phyloP scores from a whole-genome alignment of 1,140 invertebrate genomes.

The Caenorhabditis tropicalis region DNA sequence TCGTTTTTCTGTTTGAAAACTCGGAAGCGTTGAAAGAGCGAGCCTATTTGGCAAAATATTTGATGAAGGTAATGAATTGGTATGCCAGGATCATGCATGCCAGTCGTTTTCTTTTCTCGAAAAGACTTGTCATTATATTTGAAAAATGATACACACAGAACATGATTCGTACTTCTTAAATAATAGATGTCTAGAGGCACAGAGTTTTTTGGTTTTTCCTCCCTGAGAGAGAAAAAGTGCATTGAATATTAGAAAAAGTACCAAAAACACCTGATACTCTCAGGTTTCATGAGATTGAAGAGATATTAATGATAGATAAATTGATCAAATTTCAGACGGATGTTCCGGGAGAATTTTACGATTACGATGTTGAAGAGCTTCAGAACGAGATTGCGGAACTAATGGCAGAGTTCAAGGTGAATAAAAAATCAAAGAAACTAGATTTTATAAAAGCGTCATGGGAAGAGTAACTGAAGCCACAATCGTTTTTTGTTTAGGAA shows the following conservation, averaged over 20 bases:
- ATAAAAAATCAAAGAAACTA: background rate
- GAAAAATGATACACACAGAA: slow-evolving; percentile 22
- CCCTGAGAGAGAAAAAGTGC: background rate
- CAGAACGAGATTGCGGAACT: slow-evolving; percentile 45
- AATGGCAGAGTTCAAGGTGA: slow-evolving; percentile 47
- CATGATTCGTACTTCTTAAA: background rate
- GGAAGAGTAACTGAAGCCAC: background rate
- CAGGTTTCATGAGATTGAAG: too few relatives aligned
- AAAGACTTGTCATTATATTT: background rate
- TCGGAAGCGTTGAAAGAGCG: slow-evolving; percentile 51
- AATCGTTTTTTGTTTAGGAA: slow-evolving; percentile 13
- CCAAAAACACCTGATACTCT: too few relatives aligned
- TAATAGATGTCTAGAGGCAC: background rate
- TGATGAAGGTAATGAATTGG: slow-evolving; percentile 48
- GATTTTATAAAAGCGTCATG: background rate
- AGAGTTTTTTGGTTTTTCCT: background rate
- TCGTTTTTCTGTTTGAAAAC: slow-evolving; percentile 45
- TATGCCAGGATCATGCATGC: background rate
- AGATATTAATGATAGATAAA: too few relatives aligned
- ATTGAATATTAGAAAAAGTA: too few relatives aligned
- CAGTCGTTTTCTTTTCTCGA: background rate
- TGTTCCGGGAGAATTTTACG: slow-evolving; percentile 47
- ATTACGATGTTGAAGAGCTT: slow-evolving; percentile 42
- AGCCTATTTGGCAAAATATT: slow-evolving; percentile 53
- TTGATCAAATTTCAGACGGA: slow-evolving; percentile 24